Conservation (phyloP, 2,113 vertebrate species). For the Aspiorhynchus laticeps region DNA sequence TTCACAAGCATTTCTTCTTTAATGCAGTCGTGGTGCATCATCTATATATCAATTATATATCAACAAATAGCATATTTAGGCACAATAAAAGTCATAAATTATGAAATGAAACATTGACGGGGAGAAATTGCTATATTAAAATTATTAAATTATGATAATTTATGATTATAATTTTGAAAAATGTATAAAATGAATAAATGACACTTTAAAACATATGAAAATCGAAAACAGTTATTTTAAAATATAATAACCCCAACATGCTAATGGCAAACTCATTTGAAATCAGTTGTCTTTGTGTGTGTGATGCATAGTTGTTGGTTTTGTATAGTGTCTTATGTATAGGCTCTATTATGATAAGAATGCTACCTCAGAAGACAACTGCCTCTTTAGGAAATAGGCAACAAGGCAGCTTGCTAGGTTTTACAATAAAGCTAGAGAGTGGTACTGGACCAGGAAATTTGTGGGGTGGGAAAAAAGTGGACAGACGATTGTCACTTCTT, state of each 20-base stretch:
- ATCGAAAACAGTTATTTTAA: no score
- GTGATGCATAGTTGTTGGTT: not conserved
- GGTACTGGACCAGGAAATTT: constrained; percentile 47
- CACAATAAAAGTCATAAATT: no score
- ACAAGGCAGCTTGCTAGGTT: not conserved
- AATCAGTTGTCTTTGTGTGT: not conserved
- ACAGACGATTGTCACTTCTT: not conserved
- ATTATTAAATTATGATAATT: no score
- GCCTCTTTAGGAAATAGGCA: not conserved
- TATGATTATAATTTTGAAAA: no score
- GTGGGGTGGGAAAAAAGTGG: not conserved
- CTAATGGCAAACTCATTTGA: not conserved
- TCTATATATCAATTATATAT: no score
- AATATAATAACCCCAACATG: not conserved
- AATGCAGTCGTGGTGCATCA: not conserved
- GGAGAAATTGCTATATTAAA: no score
- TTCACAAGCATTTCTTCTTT: not conserved
- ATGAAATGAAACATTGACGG: no score
- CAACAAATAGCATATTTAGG: no score
- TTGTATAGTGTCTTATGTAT: not conserved
- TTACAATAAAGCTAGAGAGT: not conserved
- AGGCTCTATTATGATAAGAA: not conserved
- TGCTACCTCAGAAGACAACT: not conserved
- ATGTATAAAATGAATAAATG: no score
- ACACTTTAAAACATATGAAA: no score